Percentiles rank a stretch among this genome's conserved stretches.
Evolutionary conservation across 2,888 invertebrate genomes (phyloP).

Genomic region (Anoplius nigerrimus): DNA sequence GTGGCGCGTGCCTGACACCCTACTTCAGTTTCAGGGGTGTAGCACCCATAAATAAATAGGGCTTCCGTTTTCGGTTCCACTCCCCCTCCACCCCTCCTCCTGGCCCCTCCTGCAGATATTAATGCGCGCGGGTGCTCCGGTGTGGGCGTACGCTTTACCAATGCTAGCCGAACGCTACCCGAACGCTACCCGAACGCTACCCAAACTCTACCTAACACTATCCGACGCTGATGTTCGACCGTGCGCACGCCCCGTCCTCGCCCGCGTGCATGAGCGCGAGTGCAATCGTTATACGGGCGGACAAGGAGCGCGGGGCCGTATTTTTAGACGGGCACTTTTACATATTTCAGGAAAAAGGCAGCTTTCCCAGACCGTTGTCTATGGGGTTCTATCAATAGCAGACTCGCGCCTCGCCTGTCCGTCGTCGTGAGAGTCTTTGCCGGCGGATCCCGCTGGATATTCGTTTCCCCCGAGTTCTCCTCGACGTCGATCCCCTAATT

Average conservation of each 20-base stretch:
- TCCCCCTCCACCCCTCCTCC: constrained; percentile 28
- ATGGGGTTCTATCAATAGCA: constrained; percentile 59
- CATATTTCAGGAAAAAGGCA: constrained; percentile 69
- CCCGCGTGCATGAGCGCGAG: constrained; percentile 1
- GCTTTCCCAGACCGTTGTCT: constrained; percentile 45
- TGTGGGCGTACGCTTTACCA: neutral
- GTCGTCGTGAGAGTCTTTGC: constrained; percentile 22
- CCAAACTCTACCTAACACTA: too few relatives aligned
- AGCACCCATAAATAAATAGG: constrained; percentile 73
- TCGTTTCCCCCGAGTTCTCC: too few relatives aligned
- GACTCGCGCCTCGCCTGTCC: neutral
- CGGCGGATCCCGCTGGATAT: too few relatives aligned
- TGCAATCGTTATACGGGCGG: too few relatives aligned
- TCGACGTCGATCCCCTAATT: too few relatives aligned
- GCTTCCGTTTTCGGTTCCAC: constrained; percentile 69
- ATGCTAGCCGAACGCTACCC: too few relatives aligned
- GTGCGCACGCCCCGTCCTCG: neutral
- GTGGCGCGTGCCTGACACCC: constrained; percentile 70
- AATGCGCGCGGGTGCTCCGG: constrained; percentile 27
- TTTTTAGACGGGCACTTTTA: constrained; percentile 69
- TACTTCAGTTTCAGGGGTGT: constrained; percentile 69
- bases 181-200: too few relatives aligned
- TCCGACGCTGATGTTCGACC: too few relatives aligned
- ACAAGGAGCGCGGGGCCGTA: constrained; percentile 46
- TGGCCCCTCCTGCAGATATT: constrained; percentile 29